Conservation (phyloP, 2,113 vertebrate species). For the Rhagologus leucostigma region DNA sequence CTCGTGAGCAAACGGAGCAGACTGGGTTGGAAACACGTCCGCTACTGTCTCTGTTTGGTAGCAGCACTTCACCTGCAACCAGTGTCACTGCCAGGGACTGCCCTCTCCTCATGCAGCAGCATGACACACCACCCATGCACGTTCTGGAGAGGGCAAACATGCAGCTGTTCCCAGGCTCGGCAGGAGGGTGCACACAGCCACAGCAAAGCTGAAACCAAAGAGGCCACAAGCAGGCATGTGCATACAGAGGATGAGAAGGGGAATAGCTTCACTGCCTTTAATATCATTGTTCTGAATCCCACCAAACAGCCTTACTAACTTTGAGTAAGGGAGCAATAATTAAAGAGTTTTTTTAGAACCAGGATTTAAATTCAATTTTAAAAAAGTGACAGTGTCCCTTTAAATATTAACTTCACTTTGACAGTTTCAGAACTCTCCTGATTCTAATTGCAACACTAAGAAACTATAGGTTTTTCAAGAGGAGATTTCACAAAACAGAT, state of each 20-base stretch:
- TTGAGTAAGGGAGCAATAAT: background rate
- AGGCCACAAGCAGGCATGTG: slow-evolving; percentile 42
- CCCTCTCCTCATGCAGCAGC: slow-evolving; percentile 37
- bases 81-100: background rate
- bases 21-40: background rate
- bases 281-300: background rate
- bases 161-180: background rate
- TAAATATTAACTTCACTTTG: slow-evolving; percentile 1
- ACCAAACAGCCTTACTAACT: background rate
- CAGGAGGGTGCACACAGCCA: slow-evolving; percentile 19
- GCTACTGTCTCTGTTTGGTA: background rate
- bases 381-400: slow-evolving; percentile 44
- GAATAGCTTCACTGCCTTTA: background rate
- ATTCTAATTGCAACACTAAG: background rate
- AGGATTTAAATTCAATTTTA: background rate
- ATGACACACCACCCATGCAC: slow-evolving; percentile 21
- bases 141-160: slow-evolving; percentile 14
- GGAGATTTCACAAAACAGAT: background rate
- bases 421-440: background rate
- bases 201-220: slow-evolving; percentile 21
- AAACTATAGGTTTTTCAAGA: background rate
- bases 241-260: background rate
- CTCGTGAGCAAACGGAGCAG: background rate
- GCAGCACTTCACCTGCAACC: slow-evolving; percentile 9
- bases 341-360: background rate